A percentile compares a stretch with the other conserved stretches of the same genome.
Conservation (phyloP, 1,140 invertebrate species). For the Papilio machaon region DNA sequence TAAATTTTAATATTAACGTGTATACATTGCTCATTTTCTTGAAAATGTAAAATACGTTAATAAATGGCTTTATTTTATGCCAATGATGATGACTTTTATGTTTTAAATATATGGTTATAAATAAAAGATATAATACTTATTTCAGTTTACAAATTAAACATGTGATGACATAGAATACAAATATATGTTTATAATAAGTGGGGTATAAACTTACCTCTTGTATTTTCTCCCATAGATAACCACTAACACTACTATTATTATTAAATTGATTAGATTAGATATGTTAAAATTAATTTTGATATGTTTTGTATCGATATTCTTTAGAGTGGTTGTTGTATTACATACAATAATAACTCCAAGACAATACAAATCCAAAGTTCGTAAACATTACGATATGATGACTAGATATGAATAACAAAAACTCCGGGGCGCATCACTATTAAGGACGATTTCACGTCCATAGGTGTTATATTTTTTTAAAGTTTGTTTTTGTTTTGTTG, state of each 20-base stretch:
- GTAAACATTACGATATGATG: conserved; percentile 49
- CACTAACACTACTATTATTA: conserved; percentile 28
- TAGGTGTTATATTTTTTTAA: conserved; percentile 29
- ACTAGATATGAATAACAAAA: conserved; percentile 47
- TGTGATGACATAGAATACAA: background rate
- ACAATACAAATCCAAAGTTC: conserved; percentile 56
- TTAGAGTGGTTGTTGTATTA: conserved; percentile 75
- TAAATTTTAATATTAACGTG: no score
- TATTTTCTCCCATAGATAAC: background rate
- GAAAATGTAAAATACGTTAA: background rate
- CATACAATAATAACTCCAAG: conserved; percentile 66
- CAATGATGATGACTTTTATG: background rate
- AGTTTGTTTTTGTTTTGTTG: conserved; percentile 43
- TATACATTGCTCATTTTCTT: no score
- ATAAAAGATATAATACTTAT: background rate
- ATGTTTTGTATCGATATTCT: conserved; percentile 80
- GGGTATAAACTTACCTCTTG: conserved; percentile 9
- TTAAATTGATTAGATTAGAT: conserved; percentile 58
- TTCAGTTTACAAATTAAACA: no score
- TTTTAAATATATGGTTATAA: background rate
- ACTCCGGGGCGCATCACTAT: conserved; percentile 70
- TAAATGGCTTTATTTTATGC: background rate
- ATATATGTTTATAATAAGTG: background rate
- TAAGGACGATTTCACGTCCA: conserved; percentile 51
- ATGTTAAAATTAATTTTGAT: conserved; percentile 74